Evolutionary conservation across 2,888 invertebrate genomes (phyloP).

Genomic region (Rotaria macrura): DNA sequence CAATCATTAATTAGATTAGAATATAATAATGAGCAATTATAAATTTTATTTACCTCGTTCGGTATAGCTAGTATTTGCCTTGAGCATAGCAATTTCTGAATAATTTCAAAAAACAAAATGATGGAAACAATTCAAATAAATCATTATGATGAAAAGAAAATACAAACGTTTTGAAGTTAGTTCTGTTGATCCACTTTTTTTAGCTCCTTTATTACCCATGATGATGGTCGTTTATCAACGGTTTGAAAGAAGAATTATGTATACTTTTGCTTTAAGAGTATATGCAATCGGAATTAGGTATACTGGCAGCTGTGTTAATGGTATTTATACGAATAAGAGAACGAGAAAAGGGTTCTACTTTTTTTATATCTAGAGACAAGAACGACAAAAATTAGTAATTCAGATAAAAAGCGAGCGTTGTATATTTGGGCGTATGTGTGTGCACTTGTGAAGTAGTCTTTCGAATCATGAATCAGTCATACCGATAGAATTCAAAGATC

Average conservation of each 20-base stretch:
- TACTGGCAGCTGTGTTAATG: neutral
- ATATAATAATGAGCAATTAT: neutral
- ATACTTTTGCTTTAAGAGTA: neutral
- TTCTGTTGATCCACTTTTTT: slow-evolving; percentile 4
- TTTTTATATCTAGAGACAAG: neutral
- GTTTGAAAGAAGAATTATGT: neutral
- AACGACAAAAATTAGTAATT: neutral
- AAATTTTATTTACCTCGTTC: neutral
- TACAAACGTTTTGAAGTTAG: neutral
- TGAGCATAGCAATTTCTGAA: neutral
- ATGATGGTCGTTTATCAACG: neutral
- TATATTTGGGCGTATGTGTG: neutral
- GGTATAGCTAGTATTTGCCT: neutral
- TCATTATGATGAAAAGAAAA: neutral
- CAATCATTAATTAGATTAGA: neutral
- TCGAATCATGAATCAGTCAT: neutral
- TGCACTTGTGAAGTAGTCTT: neutral
- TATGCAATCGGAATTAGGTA: neutral
- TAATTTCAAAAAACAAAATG: neutral
- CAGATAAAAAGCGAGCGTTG: neutral
- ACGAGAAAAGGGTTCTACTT: neutral
- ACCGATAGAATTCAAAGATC: neutral
- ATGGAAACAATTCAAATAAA: neutral
- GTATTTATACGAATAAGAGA: neutral
- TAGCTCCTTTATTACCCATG: neutral